These are phyloP conservation scores for Vulpes ferrilata DNA, from an alignment of 2,113 vertebrate genomes.

Conservation along the genomic window DNA sequence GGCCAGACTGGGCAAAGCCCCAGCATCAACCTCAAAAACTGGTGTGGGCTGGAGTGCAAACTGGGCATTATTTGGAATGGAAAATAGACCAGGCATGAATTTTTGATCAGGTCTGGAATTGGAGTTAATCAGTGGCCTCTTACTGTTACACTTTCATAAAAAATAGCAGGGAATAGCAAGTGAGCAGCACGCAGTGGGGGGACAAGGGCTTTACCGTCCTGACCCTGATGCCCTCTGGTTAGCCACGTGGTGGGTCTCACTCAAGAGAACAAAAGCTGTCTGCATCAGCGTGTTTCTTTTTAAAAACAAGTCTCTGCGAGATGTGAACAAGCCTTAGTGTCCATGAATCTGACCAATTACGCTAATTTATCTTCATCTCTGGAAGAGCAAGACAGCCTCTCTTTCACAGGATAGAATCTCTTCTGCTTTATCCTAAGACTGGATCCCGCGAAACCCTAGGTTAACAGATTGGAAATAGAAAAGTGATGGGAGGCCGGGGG, in stretches of 20 bases:
- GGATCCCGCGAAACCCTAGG: neutral
- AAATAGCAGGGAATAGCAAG: neutral
- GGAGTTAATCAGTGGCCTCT: neutral
- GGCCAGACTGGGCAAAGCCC: neutral
- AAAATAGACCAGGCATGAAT: neutral
- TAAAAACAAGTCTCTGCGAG: neutral
- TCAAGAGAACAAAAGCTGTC: constrained; percentile 2
- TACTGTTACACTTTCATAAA: neutral
- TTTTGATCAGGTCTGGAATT: neutral
- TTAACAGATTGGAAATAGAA: neutral
- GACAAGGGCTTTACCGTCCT: neutral
- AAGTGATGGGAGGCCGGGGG: too few relatives aligned
- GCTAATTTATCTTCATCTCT: neutral
- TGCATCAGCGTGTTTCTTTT: neutral
- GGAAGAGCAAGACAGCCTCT: neutral
- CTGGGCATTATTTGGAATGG: neutral
- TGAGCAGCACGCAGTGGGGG: neutral
- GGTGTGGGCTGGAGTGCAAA: neutral
- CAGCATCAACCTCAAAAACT: neutral
- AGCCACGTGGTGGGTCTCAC: neutral
- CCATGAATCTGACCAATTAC: neutral
- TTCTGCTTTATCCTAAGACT: neutral
- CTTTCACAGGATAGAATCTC: neutral
- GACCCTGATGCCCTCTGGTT: neutral
- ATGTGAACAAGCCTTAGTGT: neutral